These are phyloP conservation scores for Apis dorsata DNA, from an alignment of 1,140 invertebrate species.

Conservation along the genomic window DNA sequence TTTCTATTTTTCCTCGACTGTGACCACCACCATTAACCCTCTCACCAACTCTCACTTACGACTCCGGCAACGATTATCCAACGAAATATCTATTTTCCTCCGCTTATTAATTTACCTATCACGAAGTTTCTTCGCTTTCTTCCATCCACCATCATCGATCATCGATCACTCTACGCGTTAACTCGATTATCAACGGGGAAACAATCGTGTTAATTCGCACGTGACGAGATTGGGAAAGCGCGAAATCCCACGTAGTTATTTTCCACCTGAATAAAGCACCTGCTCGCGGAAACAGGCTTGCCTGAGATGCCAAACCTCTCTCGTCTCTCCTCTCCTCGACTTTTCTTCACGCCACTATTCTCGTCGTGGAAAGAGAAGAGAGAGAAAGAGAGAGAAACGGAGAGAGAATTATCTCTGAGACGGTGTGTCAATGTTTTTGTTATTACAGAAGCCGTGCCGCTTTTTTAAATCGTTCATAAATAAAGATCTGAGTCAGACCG, in stretches of 20 bases:
- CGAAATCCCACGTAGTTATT: not conserved
- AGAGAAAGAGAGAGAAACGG: too few species aligned
- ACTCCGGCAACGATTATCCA: too few species aligned
- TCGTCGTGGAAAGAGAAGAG: not conserved
- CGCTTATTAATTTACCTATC: too few species aligned
- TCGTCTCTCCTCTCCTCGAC: not conserved
- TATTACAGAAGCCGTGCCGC: not conserved
- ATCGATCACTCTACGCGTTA: not conserved
- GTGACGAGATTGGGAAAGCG: not conserved
- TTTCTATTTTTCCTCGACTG: too few species aligned
- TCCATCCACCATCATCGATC: not conserved
- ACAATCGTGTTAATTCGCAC: conserved; percentile 23
- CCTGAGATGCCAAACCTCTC: conserved; percentile 4
- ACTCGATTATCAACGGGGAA: conserved; percentile 4
- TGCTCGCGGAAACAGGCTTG: conserved; percentile 20
- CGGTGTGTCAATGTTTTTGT: conserved; percentile 39
- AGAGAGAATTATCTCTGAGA: conserved; percentile 29
- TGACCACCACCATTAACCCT: too few species aligned
- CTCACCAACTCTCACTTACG: too few species aligned
- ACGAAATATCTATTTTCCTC: too few species aligned
- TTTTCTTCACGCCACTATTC: not conserved
- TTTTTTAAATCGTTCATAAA: conserved; percentile 11
- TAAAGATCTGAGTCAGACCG: not conserved
- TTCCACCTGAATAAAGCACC: conserved; percentile 2
- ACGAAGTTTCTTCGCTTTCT: not conserved